phyloP scores from a whole-genome alignment of 2,797 vertebrate genomes.

The Okamejei kenojei region DNA sequence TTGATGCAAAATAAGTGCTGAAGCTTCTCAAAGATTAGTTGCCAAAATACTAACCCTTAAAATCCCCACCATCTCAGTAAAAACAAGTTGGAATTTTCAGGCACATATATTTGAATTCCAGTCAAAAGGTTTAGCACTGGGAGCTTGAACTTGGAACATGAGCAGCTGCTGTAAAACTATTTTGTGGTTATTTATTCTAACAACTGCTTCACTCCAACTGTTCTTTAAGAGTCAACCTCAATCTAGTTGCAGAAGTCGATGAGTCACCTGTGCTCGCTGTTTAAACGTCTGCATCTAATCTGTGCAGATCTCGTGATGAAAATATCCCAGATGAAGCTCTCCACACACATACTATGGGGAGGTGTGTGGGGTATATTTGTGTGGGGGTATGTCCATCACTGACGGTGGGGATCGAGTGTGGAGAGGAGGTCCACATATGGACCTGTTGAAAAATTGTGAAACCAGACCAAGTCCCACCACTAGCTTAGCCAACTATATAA shows the following conservation, averaged over 20 bases:
- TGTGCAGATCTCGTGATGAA: too few relatives aligned
- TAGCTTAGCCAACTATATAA: too few relatives aligned
- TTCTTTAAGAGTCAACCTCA: background rate
- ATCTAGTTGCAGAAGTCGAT: background rate
- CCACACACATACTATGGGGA: too few relatives aligned
- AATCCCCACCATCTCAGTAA: background rate
- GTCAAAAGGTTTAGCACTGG: background rate
- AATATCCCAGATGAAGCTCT: too few relatives aligned
- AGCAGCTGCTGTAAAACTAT: background rate
- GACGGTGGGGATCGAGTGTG: too few relatives aligned
- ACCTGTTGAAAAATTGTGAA: too few relatives aligned
- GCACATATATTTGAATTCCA: background rate
- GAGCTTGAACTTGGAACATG: background rate
- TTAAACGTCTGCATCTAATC: too few relatives aligned
- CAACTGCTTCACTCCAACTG: background rate
- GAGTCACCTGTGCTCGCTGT: background rate
- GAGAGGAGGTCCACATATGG: too few relatives aligned
- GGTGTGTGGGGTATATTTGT: too few relatives aligned
- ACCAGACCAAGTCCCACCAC: too few relatives aligned
- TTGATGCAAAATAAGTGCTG: background rate
- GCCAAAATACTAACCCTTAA: background rate
- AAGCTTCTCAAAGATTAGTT: background rate
- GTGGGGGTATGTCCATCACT: too few relatives aligned
- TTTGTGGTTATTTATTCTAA: background rate
- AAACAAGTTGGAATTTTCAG: background rate